Conservation (phyloP, 2,797 vertebrate species). For the Prionace glauca region DNA sequence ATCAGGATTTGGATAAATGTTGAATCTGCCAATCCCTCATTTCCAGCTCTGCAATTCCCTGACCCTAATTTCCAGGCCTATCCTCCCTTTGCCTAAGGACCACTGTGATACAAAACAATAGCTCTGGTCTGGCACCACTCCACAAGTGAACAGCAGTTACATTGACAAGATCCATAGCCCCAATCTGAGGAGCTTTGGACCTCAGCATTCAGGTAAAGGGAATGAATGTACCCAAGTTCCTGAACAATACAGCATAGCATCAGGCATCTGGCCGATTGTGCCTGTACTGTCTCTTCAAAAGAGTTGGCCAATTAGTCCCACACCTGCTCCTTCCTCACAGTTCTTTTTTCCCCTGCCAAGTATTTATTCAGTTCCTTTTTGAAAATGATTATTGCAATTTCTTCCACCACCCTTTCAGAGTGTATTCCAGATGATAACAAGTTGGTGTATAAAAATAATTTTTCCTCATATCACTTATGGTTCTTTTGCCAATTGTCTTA, state of each 20-base stretch:
- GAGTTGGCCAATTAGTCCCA: neutral
- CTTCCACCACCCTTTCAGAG: neutral
- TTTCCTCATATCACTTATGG: neutral
- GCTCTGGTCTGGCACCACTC: neutral
- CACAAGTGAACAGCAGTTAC: neutral
- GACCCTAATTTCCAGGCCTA: neutral
- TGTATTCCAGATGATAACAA: neutral
- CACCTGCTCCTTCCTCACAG: neutral
- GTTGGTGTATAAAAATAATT: neutral
- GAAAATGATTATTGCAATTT: neutral
- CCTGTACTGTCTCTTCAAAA: neutral
- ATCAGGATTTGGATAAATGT: neutral
- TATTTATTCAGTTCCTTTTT: neutral
- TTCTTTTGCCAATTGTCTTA: neutral
- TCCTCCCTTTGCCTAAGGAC: neutral
- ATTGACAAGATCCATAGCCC: neutral
- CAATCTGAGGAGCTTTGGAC: neutral
- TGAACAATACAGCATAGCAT: neutral
- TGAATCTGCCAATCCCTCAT: neutral
- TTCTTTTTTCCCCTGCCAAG: neutral
- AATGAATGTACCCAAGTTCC: neutral
- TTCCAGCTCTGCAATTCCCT: neutral
- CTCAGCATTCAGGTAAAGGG: neutral
- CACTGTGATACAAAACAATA: neutral
- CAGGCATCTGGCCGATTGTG: neutral